Conservation (phyloP, 1,140 invertebrate species). For the Camponotus floridanus region DNA sequence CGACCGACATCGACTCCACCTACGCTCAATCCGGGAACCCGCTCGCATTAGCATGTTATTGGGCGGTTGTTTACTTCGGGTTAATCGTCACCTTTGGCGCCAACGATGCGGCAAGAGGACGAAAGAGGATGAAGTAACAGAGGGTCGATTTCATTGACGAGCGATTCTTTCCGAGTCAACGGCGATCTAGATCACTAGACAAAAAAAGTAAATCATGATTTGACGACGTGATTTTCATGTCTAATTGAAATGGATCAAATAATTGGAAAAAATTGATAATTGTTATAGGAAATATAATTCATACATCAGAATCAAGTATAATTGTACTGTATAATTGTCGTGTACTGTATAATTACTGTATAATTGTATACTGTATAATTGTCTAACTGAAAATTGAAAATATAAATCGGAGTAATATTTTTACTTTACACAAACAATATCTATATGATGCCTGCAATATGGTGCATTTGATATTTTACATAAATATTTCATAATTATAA, state of each 20-base stretch:
- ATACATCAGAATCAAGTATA: neutral
- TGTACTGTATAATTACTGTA: no score
- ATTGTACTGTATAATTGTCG: neutral
- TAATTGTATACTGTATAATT: neutral
- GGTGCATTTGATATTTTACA: neutral
- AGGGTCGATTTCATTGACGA: constrained; percentile 32
- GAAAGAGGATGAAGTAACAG: constrained; percentile 17
- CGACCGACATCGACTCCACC: constrained; percentile 30
- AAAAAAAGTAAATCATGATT: neutral
- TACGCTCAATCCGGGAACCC: constrained; percentile 55
- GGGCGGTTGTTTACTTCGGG: constrained; percentile 80
- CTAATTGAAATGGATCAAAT: neutral
- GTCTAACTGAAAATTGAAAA: neutral
- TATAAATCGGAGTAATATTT: neutral
- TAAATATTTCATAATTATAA: neutral
- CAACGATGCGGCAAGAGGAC: constrained; percentile 60
- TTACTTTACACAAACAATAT: neutral
- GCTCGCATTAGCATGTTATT: constrained; percentile 83
- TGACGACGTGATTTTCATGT: neutral
- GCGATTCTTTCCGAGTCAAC: neutral
- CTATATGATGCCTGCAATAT: neutral
- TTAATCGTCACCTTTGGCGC: constrained; percentile 78
- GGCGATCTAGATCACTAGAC: neutral
- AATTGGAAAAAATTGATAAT: neutral
- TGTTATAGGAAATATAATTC: neutral